Evolutionary conservation across 2,888 invertebrate genomes (phyloP).

Genomic region (Pycnomerus fuliginosus): DNA sequence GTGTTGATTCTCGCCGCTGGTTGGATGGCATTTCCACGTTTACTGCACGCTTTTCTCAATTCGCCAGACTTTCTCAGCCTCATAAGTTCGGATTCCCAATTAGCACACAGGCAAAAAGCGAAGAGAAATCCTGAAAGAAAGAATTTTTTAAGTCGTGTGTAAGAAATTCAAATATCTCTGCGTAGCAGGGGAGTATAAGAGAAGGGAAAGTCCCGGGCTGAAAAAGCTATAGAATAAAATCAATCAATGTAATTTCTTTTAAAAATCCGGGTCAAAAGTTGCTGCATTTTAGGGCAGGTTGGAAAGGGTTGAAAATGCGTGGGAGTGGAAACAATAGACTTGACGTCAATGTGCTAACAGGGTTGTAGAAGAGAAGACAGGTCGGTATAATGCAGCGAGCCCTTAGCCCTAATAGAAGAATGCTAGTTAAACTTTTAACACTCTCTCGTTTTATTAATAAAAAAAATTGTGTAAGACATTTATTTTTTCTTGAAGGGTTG

Average conservation of each 20-base stretch:
- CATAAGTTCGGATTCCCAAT: slow-evolving; percentile 19
- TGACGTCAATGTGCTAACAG: slow-evolving; percentile 23
- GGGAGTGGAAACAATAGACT: slow-evolving; percentile 34
- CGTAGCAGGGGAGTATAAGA: slow-evolving; percentile 1
- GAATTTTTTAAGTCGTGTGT: not conserved
- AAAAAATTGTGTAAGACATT: too few species aligned
- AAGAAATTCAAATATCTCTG: slow-evolving; percentile 1
- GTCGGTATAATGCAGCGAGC: too few species aligned
- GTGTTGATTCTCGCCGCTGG: slow-evolving; percentile 54
- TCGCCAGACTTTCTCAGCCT: slow-evolving; percentile 38
- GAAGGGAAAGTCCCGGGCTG: not conserved
- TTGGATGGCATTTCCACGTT: slow-evolving; percentile 43
- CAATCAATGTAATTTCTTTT: too few species aligned
- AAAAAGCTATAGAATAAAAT: not conserved
- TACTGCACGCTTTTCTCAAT: slow-evolving; percentile 47
- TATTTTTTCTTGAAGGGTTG: slow-evolving; percentile 6
- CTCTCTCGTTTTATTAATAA: too few species aligned
- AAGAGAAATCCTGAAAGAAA: slow-evolving; percentile 25
- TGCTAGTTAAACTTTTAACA: too few species aligned
- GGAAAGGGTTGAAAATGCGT: slow-evolving; percentile 28
- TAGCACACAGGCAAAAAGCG: slow-evolving; percentile 14
- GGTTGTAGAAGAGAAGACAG: slow-evolving; percentile 3
- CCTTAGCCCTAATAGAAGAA: too few species aligned
- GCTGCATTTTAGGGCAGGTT: slow-evolving; percentile 6
- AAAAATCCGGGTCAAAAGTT: not conserved